A percentile compares a stretch with the other conserved stretches of the same genome.
Conservation (phyloP, 1,140 invertebrate genomes). For the Leptonema lineaticorne region DNA sequence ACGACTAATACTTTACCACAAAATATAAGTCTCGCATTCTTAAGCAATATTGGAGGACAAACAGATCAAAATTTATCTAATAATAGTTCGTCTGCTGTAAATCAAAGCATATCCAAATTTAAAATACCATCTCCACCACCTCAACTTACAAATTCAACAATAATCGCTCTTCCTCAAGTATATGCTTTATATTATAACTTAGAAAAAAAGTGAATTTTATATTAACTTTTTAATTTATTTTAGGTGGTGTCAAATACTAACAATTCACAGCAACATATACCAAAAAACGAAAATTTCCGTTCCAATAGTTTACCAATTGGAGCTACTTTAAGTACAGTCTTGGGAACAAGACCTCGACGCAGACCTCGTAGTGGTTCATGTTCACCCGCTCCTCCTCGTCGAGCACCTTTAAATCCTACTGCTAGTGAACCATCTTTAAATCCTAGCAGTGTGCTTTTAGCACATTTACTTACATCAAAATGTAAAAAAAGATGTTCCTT, state of each 20-base stretch:
- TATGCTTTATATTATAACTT: neutral
- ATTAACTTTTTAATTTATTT: constrained; percentile 4
- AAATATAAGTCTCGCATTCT: constrained; percentile 27
- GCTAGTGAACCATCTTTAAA: constrained; percentile 54
- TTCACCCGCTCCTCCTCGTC: constrained; percentile 43
- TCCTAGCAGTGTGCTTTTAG: constrained; percentile 53
- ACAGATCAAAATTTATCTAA: constrained; percentile 15
- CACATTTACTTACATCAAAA: constrained; percentile 50
- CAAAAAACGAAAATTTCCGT: constrained; percentile 54
- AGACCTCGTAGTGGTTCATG: constrained; percentile 25
- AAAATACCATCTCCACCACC: constrained; percentile 40
- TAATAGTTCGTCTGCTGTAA: neutral
- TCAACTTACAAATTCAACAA: constrained; percentile 25
- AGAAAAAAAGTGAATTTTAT: neutral
- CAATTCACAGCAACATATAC: constrained; percentile 3
- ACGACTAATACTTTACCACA: constrained; percentile 22
- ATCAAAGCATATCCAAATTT: constrained; percentile 20
- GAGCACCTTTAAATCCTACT: constrained; percentile 51
- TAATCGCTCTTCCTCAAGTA: constrained; percentile 18
- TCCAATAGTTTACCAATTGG: constrained; percentile 62
- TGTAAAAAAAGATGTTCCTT: constrained; percentile 12
- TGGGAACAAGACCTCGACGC: neutral
- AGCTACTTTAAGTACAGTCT: constrained; percentile 43
- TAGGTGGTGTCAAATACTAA: neutral
- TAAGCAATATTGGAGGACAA: constrained; percentile 24